Base-by-base conservation (phyloP, 2,888 invertebrate genomes). In the Mythimna ferrago region DNA sequence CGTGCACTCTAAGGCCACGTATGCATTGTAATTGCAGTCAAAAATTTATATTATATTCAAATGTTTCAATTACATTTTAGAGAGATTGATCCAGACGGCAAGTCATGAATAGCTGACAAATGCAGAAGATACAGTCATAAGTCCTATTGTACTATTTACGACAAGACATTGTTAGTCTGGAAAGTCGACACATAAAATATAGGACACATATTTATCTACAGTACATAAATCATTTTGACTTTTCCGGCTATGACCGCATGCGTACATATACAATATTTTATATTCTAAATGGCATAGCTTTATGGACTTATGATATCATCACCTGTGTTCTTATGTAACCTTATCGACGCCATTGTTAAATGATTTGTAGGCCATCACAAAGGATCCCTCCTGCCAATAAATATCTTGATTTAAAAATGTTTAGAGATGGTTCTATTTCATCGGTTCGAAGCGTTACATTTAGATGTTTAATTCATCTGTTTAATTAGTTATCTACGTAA, bases 401-500 rank as follows among this genome's bases (percentile, higher is more conserved):
- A 83, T 78, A 66, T 80, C 32, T 82, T 75, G 69, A 85, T 83
- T 86, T 76, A 44, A 78, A 83, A 81, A 85, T 78, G 65, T 80
- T 86, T 83, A 76, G 81, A 81, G 71, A 66, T 74, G 56, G 41
- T 80, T 83, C 76, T 85, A 76, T 71, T 85, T 78, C 71, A 82
- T 80, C 70, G 78, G 68, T 78, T 81, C 64, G 74, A 85, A 83
- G 84, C 86, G 85, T 86, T 76, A 83, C 83, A 86, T 86, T 85
- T 79, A 84, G 78, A 86, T 87, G 88, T 88, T 89, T 80, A 74
- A 76, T 80, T 83, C 85, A 89, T 87, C 88, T 89, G 87, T 89
- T 90, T 89, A 86, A 88, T 86, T 86, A 78, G 84, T 78, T 78
- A 86, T 87, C 73, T 86, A 86, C 90, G 90, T 92, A 92, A 93